Base-by-base conservation (phyloP, 2,888 invertebrate genomes). In the Gymnoscelis rufifasciata region DNA sequence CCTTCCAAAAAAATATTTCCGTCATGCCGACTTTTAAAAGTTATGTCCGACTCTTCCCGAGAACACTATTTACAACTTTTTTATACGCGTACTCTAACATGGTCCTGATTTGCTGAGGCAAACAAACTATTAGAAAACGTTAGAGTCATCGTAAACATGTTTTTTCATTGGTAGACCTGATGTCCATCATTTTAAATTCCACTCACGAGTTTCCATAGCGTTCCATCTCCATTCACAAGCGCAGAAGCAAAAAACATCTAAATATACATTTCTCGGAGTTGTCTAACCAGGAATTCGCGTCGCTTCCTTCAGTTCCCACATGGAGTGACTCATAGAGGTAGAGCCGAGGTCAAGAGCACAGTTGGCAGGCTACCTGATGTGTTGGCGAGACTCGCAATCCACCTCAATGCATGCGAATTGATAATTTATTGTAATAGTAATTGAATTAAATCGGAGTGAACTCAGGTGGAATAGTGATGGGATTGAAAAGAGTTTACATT, bases 281-380 rank as follows among this genome's bases (percentile, higher is more conserved):
- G 13, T 48, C 38, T 45, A 46, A 52, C 49, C 44, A 52, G 55
- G 50, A 60, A 59, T 60, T 49, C 43, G 39, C 56, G 45, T 53
- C 54, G 53, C 57, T 66, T 66, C 64, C 59, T 59, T 54, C 56
- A 58, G 51, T 58, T 63, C 62, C 60, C 58, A 62, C 59, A 61
- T 37, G 39, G 47, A 50, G 38, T 84, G 84, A 83, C 63, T 86
- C 81, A 80, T 64, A 33, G 31, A 33, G 31, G 31, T 33, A 67
- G 14, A 15, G 56, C 56, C 60, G 78, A 71, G 87, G 84, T 87
- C 86, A 87, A 87, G 84, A 83, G 76, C 86, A 81, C 77, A 73
- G 66, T 61, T 60, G 66, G 50, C 64, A 64, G 75, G 73, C 77
- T 78, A 70, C 74, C 74, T 78, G 77, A 80, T 76, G 78, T 77